Base-by-base conservation (phyloP, 2,888 invertebrate genomes). In the Cryptosula pallasiana region DNA sequence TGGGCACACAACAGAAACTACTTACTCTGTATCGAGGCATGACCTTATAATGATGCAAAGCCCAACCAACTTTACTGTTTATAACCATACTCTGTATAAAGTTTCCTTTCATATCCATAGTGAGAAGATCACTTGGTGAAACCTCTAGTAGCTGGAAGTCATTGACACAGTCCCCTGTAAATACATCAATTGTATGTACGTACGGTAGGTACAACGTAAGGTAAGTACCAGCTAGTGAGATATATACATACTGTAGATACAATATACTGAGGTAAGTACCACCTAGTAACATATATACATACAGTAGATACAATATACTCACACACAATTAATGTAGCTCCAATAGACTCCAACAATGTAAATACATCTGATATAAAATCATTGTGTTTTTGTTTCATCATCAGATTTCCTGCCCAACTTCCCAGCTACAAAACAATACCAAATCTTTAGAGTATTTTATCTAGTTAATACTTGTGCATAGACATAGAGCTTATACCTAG, bases 291-390 rank as follows among this genome's bases (percentile, higher is more conserved):
- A 45, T 45, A 45, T 45, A 45, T 5, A 45, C 20, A 45, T 45
- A 45, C 20, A 45, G 45, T 45, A 45, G 45, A 45, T 13, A 20
- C 9, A 13, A 57, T n/a, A 63, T 63, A 63, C 63, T 73, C 73
- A 81, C 81, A 78, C 45, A 80, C 76, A 54, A 75, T 75, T 16
- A 82, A 73, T 35, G 73, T 71, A 25, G 79, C 79, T 29, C 76
- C 77, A 1, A 79, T 76, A n/a, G 79, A 77, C 71, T 80, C 79
- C 55, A 83, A 71, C 63, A 81, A 75, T 34, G 78, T 76, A 72
- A 79, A 81, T 13, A 91, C 79, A 78, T 92, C 91, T 0, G 91
- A 91, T 5, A 90, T 89, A 80, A 91, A 92, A 72, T 90, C 90
- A 1, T 84, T 87, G 76, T 90, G 87, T 9, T 85, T 79, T 78